Percentiles rank a stretch among this genome's conserved stretches.
These are phyloP conservation scores for Scomber japonicus DNA, from an alignment of 2,113 vertebrate genomes.

Conservation along the genomic window DNA sequence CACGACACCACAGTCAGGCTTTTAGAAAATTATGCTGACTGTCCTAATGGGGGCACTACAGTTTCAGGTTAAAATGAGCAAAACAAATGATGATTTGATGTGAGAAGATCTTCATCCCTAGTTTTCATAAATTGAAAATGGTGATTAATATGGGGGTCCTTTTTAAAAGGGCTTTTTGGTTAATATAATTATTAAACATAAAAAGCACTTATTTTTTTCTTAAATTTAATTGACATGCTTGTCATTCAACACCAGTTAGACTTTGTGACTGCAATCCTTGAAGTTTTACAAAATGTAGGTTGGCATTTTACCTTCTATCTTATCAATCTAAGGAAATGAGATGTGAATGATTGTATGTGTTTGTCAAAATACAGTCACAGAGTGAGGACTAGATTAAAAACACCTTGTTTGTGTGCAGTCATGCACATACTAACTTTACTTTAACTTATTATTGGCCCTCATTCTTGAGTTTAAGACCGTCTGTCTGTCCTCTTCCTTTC, in stretches of 20 bases:
- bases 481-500: conserved; percentile 28
- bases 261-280: not conserved
- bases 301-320: not conserved
- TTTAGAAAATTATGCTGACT: conserved; percentile 2
- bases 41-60: conserved; percentile 31
- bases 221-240: too few relatives aligned
- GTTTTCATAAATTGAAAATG: conserved; percentile 4
- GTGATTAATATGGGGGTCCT: not conserved
- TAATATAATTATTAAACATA: not conserved
- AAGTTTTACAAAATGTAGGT: not conserved
- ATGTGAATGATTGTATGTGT: not conserved
- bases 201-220: not conserved
- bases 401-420: not conserved
- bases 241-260: not conserved
- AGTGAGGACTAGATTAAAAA: conserved; percentile 13
- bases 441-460: not conserved
- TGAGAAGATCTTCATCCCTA: not conserved
- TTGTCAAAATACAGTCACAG: not conserved
- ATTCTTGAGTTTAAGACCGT: conserved; percentile 19
- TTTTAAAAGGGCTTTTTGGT: not conserved
- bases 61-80: not conserved
- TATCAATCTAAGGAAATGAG: conserved; percentile 19
- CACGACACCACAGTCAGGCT: not conserved
- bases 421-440: not conserved
- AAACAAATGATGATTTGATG: not conserved